Conservation (phyloP, 2,113 vertebrate genomes). For the Morone saxatilis region DNA sequence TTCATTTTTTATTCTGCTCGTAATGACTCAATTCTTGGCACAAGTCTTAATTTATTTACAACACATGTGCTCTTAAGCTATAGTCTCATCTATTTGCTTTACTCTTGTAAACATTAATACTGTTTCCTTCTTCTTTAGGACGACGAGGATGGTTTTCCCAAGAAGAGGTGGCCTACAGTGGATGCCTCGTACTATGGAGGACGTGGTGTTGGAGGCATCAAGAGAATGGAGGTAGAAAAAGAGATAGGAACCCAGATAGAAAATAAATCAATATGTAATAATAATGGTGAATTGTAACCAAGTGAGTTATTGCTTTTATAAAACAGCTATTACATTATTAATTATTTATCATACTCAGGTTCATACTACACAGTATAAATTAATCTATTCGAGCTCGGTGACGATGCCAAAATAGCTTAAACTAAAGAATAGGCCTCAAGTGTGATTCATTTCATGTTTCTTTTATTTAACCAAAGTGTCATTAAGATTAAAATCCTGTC, state of each 20-base stretch:
- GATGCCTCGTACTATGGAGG: slow-evolving; percentile 98
- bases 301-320: neutral
- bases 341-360: neutral
- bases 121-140: slow-evolving; percentile 68
- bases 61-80: neutral
- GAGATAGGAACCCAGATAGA: neutral
- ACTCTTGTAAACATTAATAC: neutral
- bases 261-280: neutral
- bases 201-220: slow-evolving; percentile 96
- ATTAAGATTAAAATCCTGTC: too few species aligned
- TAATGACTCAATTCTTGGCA: neutral
- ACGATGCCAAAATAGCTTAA: too few species aligned
- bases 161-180: slow-evolving; percentile 88
- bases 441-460: too few species aligned
- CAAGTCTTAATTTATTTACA: neutral
- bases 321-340: too few species aligned
- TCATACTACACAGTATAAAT: neutral
- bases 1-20: neutral
- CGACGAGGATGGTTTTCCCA: slow-evolving; percentile 82
- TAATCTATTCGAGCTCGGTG: neutral
- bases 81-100: neutral
- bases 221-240: slow-evolving; percentile 93
- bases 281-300: neutral
- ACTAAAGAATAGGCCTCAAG: too few species aligned
- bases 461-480: too few species aligned